Percentiles rank a stretch among this genome's conserved stretches.
These are phyloP conservation scores for Andrena hattorfiana DNA, from an alignment of 2,888 invertebrate genomes.

Conservation along the genomic window DNA sequence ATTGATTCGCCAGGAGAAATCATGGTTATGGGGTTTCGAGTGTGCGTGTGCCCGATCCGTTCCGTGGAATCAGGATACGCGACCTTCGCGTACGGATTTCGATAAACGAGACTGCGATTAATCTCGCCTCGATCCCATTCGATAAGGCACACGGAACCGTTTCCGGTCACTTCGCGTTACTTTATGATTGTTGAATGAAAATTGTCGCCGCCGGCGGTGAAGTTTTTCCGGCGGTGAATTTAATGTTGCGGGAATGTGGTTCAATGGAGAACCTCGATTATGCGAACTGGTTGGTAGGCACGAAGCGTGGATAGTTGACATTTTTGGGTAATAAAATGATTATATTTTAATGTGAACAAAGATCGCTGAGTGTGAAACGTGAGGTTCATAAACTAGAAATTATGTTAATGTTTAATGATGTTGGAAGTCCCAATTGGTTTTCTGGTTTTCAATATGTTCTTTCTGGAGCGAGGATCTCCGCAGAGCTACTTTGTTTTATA, in stretches of 20 bases:
- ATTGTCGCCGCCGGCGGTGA: not conserved
- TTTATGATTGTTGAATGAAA: not conserved
- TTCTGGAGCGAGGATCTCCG: no score
- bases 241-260: not conserved
- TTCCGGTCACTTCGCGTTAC: not conserved
- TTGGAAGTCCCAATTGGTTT: no score
- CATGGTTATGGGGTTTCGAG: constrained; percentile 67
- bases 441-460: no score
- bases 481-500: no score
- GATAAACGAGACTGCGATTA: constrained; percentile 34
- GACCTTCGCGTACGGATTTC: constrained; percentile 25
- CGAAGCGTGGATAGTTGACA: no score
- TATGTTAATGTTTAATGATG: no score
- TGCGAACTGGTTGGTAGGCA: not conserved
- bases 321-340: no score
- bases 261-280: not conserved
- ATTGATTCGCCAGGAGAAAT: constrained; percentile 73
- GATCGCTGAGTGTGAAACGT: no score
- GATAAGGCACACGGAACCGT: not conserved
- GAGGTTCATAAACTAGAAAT: no score
- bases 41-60: constrained; percentile 65
- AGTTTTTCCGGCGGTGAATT: not conserved
- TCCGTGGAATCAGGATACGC: constrained; percentile 71
- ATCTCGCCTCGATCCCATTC: not conserved
- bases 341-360: no score